Conservation (phyloP, 2,888 invertebrate species). For the Lithophane semibrunnea region DNA sequence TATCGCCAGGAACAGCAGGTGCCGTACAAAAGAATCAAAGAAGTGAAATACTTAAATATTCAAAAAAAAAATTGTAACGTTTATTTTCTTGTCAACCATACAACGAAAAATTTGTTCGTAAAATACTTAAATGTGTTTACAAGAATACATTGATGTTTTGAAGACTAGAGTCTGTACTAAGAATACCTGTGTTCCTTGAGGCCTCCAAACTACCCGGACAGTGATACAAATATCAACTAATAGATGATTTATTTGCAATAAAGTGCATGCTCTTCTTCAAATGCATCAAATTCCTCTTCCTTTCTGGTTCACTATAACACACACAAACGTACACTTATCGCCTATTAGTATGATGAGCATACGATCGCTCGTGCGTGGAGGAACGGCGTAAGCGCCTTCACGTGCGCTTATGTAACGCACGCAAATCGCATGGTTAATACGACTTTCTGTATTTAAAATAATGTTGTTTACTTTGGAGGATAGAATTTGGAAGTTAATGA, state of each 20-base stretch:
- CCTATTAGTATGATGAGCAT: conserved; percentile 25
- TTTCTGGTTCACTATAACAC: background rate
- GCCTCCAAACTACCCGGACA: background rate
- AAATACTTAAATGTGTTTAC: background rate
- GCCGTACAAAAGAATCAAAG: too few relatives aligned
- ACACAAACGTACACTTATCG: background rate
- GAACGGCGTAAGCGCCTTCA: conserved; percentile 14
- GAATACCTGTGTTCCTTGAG: background rate
- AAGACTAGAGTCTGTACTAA: background rate
- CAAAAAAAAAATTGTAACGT: too few relatives aligned
- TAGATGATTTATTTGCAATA: background rate
- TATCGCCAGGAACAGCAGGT: too few relatives aligned
- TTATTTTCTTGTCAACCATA: background rate
- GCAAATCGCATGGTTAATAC: conserved; percentile 15
- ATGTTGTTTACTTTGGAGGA: conserved; percentile 10
- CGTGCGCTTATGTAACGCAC: conserved; percentile 30
- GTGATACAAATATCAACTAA: background rate
- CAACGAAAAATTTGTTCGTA: background rate
- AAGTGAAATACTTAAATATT: too few relatives aligned
- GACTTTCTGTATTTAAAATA: conserved; percentile 14
- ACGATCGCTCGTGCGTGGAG: background rate
- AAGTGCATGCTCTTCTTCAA: background rate
- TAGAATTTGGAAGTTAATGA: background rate
- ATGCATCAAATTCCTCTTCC: background rate
- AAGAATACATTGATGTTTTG: background rate